A percentile compares a stretch with the other conserved stretches of the same genome.
phyloP scores from a whole-genome alignment of 2,113 vertebrate species.

The Neodon shergylaensis region DNA sequence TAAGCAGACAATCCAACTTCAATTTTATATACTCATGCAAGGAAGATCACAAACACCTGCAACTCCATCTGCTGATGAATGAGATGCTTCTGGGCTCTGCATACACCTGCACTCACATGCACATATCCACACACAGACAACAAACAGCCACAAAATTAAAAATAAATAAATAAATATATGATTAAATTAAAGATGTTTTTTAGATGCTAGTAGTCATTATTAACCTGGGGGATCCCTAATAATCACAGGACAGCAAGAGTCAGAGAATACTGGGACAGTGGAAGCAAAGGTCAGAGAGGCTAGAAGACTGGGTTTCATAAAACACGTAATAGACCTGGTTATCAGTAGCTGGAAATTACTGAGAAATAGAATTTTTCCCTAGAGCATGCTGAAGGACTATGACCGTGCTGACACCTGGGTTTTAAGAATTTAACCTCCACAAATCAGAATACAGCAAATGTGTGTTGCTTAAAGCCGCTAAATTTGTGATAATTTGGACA shows the following conservation, averaged over 20 bases:
- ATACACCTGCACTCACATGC: not conserved
- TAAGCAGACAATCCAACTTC: not conserved
- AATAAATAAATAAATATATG: not conserved
- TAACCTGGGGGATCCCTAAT: not conserved
- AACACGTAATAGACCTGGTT: not conserved
- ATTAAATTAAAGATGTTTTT: not conserved
- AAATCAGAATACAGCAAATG: not conserved
- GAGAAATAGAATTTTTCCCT: not conserved
- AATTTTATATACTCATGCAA: not conserved
- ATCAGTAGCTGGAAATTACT: not conserved
- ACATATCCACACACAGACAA: not conserved
- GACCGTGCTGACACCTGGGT: not conserved
- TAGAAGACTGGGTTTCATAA: not conserved
- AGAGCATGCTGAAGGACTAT: not conserved
- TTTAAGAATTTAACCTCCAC: conserved; percentile 26
- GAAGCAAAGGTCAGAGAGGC: not conserved
- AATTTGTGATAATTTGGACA: not conserved
- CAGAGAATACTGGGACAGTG: not conserved
- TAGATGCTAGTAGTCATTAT: not conserved
- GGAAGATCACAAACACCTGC: not conserved
- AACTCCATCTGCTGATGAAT: not conserved
- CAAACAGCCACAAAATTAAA: not conserved
- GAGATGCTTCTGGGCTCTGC: not conserved
- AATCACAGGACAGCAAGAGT: not conserved
- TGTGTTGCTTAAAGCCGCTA: not conserved